Base-by-base conservation (phyloP, 2,113 vertebrate genomes). In the Paracanthobrama guichenoti region DNA sequence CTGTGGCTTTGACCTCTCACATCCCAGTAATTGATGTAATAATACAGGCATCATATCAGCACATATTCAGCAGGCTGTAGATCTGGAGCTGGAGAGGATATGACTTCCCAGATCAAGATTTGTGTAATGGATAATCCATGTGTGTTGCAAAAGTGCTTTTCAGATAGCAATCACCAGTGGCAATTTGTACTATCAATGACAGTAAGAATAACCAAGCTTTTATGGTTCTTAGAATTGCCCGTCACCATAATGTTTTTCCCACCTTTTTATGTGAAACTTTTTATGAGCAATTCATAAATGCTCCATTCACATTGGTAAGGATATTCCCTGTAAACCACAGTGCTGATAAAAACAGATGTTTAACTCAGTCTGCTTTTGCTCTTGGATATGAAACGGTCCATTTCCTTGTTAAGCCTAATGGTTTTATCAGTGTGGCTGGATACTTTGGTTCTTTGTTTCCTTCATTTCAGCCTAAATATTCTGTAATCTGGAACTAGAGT, bases 1-100 rank as follows among this genome's bases (percentile, higher is more conserved):
- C 90, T 92, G 91, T 93, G 91, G 91, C 90, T 94, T 90, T 94
- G 93, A 93, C 93, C 93, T 92, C 91, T 91, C 89, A 85, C 85
- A 90, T 75, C 92, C 92, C 90, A 94, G 92, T 92, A 87, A 92
- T 93, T 93, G 93, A 95, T 94, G 90, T 89, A 92, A 94, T 93
- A 92, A 94, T 95, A 93, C 87, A 88, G 79, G 91, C 90, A 91
- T 93, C 91, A 90, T 91, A 91, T 94, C 93, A 95, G 93, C 94
- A 95, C 94, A 94, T 91, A 94, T 94, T 91, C 91, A 92, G 88
- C 89, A 86, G 72, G 87, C 89, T 92, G 94, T 92, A 83, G 87
- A 93, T 95, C 94, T 93, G 85, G 86, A 88, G 90, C 89, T 89
- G 89, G 53, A 89, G 79, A 86, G 10, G 44, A 89, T 88, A 90